Conservation (phyloP, 2,797 vertebrate species). For the Kryptopterus vitreolus region DNA sequence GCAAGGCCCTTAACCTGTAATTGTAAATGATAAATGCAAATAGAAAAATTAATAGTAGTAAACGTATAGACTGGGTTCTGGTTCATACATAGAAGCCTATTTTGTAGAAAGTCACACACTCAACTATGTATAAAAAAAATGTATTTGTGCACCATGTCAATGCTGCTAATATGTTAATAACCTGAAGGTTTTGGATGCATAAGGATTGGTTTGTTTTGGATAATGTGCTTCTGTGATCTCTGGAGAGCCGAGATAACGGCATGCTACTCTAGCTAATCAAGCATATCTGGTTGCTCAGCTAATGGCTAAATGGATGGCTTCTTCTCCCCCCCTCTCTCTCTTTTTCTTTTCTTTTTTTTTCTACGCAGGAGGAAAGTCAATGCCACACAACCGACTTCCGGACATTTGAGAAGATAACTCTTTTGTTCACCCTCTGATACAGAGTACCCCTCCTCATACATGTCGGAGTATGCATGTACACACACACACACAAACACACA, state of each 20-base stretch:
- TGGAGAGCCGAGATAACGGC: conserved; percentile 25
- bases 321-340: not conserved
- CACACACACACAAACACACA: conserved; percentile 27
- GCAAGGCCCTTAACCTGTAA: no score
- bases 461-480: conserved; percentile 47
- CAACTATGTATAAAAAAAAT: conserved; percentile 1
- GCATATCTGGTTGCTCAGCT: conserved; percentile 62
- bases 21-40: not conserved
- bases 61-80: not conserved
- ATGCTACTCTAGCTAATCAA: conserved; percentile 33
- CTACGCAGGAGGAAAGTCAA: conserved; percentile 72
- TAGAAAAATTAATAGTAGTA: not conserved
- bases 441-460: conserved; percentile 54
- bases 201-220: conserved; percentile 35
- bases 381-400: conserved; percentile 66
- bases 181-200: conserved; percentile 5
- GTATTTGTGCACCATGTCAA: not conserved
- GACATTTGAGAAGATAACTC: conserved; percentile 80
- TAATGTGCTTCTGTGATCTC: conserved; percentile 32
- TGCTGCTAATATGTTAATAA: not conserved
- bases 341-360: conserved; percentile 49
- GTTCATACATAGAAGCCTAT: not conserved
- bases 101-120: not conserved
- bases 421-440: conserved; percentile 20
- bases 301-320: conserved; percentile 63